Evolutionary conservation across 2,797 vertebrate species (phyloP), one percentile per base, ranked within the genome.

Genomic region (Lepus oiostolus): DNA sequence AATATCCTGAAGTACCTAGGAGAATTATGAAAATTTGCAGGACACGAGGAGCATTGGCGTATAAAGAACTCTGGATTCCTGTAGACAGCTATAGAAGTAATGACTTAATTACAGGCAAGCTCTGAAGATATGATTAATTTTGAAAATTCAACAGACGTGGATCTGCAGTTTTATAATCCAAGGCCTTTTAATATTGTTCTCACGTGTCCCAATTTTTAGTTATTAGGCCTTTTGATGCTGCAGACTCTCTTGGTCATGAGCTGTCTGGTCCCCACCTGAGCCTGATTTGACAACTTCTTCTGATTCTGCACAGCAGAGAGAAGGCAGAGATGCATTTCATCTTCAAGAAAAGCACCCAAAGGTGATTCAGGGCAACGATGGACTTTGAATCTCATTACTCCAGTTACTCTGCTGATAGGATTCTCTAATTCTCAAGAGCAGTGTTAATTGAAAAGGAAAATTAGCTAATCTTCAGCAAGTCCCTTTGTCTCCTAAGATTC

Each of bases 401-500:
- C 42, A 74, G 87, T 89, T 81, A 28, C 17, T 7, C 24, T 84
- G 42, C 19, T 85, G 24, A 9, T 65, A 3, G 17, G 32, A 60
- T 63, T 65, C n/a, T 63, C 38, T 13, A 5, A 50, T 96, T 94
- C 84, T 90, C n/a, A 21, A 65, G 11, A 67, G 19, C 83, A 77
- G 14, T 38, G 32, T 77, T 84, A 80, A 93, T 70, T 21, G 11
- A 47, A 67, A 79, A 94, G 50, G 38, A 91, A 80, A 94, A 63
- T 65, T 42, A 54, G 24, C 24, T 79, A 14, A 81, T 54, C 58
- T 87, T 85, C 70, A 87, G 13, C 28, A 91, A 35, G 21, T 83
- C 52, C 21, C 47, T 72, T 88, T 80, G 76, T 77, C 7, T 77
- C 63, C 22, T 42, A 90, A 91, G 72, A 82, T 84, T 80, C 86